Percentiles rank a stretch among this genome's conserved stretches.
These are phyloP conservation scores for Lissonota sp. DNA, from an alignment of 2,888 invertebrate species.

Conservation along the genomic window DNA sequence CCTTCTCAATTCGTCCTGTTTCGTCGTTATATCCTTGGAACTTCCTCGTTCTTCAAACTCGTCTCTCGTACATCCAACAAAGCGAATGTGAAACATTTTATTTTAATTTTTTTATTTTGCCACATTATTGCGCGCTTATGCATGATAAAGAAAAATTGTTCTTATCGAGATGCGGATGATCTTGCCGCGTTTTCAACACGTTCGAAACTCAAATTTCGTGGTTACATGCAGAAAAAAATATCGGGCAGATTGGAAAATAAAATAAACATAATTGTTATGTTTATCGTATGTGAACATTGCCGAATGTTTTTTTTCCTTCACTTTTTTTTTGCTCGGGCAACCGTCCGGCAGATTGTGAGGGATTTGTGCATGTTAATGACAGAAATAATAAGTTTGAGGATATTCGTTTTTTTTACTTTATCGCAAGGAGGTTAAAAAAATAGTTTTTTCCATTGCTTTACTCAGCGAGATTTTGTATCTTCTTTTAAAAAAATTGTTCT, in stretches of 20 bases:
- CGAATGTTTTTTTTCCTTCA: conserved; percentile 21
- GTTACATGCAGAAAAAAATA: conserved; percentile 57
- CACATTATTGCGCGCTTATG: conserved; percentile 35
- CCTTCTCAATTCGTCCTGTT: conserved; percentile 1
- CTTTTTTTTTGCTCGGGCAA: conserved; percentile 25
- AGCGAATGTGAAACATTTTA: conserved; percentile 29
- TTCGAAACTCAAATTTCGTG: conserved; percentile 43
- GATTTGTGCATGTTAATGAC: neutral
- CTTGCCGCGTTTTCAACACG: conserved; percentile 38
- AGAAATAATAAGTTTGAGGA: too few species aligned
- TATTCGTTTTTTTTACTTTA: too few species aligned
- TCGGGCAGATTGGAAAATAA: conserved; percentile 22
- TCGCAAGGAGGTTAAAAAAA: too few species aligned
- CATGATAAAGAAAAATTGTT: conserved; percentile 4
- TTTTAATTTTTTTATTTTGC: conserved; percentile 22
- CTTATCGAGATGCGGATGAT: conserved; percentile 36
- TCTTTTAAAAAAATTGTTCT: too few species aligned
- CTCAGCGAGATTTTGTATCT: too few species aligned
- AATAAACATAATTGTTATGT: conserved; percentile 34
- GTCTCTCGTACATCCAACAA: conserved; percentile 20
- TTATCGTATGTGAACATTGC: conserved; percentile 8
- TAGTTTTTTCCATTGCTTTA: too few species aligned
- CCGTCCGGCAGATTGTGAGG: conserved; percentile 23
- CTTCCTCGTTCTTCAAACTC: conserved; percentile 26
- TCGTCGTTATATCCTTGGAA: conserved; percentile 22